Evolutionary conservation across 2,113 vertebrate species (phyloP).

Genomic region (Heterochromis multidens): DNA sequence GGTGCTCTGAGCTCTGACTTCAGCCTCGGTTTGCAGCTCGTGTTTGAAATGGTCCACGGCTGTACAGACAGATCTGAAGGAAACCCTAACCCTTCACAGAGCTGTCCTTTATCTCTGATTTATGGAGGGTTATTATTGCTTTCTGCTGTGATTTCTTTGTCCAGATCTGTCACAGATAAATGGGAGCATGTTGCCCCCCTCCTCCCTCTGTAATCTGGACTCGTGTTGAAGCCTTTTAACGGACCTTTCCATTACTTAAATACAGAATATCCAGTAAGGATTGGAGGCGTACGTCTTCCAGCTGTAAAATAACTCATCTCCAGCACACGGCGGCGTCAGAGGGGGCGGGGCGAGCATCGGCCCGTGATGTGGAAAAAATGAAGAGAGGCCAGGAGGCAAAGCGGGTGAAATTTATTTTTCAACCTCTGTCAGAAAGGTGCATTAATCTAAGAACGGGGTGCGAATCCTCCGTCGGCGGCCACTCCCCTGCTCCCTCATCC

Average conservation of each 20-base stretch:
- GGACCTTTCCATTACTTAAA: not conserved
- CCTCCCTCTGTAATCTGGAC: not conserved
- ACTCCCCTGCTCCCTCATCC: slow-evolving; percentile 71
- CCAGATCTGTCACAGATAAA: not conserved
- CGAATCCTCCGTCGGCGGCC: slow-evolving; percentile 28
- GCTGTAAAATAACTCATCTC: slow-evolving; percentile 20
- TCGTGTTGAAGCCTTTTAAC: not conserved
- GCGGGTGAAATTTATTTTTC: slow-evolving; percentile 72
- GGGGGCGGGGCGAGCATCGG: slow-evolving; percentile 9
- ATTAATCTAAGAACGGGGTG: slow-evolving; percentile 89
- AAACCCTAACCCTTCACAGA: no score
- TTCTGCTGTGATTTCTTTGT: not conserved
- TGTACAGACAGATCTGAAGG: no score
- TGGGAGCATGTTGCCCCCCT: not conserved
- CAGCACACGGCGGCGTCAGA: not conserved
- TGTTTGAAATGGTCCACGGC: no score
- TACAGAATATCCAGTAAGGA: not conserved
- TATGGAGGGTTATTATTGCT: not conserved
- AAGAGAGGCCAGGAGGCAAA: slow-evolving; percentile 67
- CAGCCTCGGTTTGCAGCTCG: not conserved
- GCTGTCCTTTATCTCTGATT: not conserved
- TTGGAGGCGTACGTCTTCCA: not conserved
- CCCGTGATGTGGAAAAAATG: slow-evolving; percentile 62
- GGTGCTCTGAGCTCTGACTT: not conserved
- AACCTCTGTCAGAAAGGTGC: slow-evolving; percentile 80